Conservation (phyloP, 2,113 vertebrate species). For the Murina feae region DNA sequence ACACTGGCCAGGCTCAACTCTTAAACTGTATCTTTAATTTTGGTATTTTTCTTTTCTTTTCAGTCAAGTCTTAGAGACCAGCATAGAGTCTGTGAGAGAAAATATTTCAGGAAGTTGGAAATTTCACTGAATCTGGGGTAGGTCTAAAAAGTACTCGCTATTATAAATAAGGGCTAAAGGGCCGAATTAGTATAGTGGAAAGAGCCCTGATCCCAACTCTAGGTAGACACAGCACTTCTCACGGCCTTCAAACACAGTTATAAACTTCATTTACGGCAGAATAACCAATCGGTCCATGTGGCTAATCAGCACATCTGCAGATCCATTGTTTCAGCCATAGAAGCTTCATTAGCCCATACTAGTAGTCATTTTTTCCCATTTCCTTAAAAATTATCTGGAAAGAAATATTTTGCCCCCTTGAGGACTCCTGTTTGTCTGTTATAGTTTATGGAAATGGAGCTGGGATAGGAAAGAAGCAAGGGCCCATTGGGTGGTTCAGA, state of each 20-base stretch:
- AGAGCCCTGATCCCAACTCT: neutral
- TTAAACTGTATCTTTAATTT: neutral
- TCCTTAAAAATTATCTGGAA: conserved; percentile 18
- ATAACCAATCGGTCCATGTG: neutral
- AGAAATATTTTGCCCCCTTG: conserved; percentile 1
- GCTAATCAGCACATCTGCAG: neutral
- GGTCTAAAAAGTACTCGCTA: neutral
- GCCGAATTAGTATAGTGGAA: neutral
- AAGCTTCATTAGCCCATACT: conserved; percentile 10
- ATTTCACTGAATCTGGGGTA: neutral
- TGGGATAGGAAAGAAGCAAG: neutral
- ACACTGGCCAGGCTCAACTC: neutral
- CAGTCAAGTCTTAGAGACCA: neutral
- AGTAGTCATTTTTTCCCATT: too few relatives aligned
- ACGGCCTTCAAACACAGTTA: neutral
- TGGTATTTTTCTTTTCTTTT: conserved; percentile 1
- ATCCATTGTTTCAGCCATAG: neutral
- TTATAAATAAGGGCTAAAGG: neutral
- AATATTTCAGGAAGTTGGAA: neutral
- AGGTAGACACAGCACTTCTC: neutral
- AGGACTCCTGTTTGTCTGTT: neutral
- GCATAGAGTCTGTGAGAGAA: neutral
- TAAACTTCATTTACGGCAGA: neutral
- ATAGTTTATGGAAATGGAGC: conserved; percentile 33
- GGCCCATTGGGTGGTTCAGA: conserved; percentile 23